Conservation (phyloP, 2,888 invertebrate genomes). For the Agonopterix heracliana region DNA sequence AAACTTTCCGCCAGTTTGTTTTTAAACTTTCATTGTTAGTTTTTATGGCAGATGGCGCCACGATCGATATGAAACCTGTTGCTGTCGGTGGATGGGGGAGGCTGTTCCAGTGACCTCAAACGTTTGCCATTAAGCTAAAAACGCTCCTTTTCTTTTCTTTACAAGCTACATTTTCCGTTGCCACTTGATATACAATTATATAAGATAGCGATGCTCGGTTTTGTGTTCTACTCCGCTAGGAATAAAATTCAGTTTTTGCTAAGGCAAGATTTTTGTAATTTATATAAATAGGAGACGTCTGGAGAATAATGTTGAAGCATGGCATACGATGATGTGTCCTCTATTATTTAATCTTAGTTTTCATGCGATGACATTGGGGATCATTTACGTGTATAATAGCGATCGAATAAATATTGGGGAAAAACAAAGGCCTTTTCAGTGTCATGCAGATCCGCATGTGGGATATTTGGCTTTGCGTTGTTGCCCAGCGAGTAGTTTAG, state of each 20-base stretch:
- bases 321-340: constrained; percentile 23
- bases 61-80: constrained; percentile 51
- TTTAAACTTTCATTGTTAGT: constrained; percentile 16
- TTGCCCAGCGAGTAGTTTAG: too few species aligned
- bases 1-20: too few species aligned
- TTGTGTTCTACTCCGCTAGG: constrained; percentile 25
- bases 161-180: constrained; percentile 12
- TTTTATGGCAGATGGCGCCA: constrained; percentile 40
- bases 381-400: too few species aligned
- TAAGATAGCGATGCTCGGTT: constrained; percentile 9
- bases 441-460: too few species aligned
- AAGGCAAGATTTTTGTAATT: constrained; percentile 30
- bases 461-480: too few species aligned
- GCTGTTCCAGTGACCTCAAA: constrained; percentile 48
- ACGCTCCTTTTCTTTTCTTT: constrained; percentile 12
- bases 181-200: not conserved
- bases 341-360: constrained; percentile 15
- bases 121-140: constrained; percentile 16
- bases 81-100: constrained; percentile 24
- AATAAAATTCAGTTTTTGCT: constrained; percentile 28
- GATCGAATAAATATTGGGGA: too few species aligned
- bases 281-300: constrained; percentile 43
- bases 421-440: too few species aligned
- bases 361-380: not conserved
- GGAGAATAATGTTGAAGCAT: constrained; percentile 37